Base-by-base conservation (phyloP, 37 sponge, comb jelly and placozoan species). In the Oopsacas minuta region DNA sequence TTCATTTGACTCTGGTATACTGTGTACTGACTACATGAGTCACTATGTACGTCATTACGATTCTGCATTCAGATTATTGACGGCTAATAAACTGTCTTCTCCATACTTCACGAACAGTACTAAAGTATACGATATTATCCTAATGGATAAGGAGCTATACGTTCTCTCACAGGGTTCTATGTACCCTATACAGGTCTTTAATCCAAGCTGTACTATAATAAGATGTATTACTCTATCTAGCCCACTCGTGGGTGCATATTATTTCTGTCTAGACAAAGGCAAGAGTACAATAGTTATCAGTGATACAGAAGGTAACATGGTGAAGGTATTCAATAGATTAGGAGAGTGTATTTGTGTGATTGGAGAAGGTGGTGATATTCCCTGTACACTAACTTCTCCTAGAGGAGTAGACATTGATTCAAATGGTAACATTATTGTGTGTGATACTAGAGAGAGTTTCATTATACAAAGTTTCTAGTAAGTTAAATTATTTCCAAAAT, bases 11-110 rank as follows among this genome's bases (percentile, higher is more conserved):
- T 25, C 28, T n/a, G 75, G 75, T 34, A 61, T 61, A 32, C 75
- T 61, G 1, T 61, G 75, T 34, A 61, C 75, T 25, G 75, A 61
- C 75, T 61, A 61, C 22, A 12, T 61, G 75, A 61, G 75, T 61
- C 75, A 61, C 22, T 61, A 61, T n/a, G 75, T 61, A 34, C 75
- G 75, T 61, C 75, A 61, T 61, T 61, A 61, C 75, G 75, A 61
- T n/a, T 61, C 75, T 25, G 75, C 75, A 61, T 12, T 61, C 75
- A 61, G 75, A n/a, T 5, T 61, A n/a, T 5, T 61, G 28, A 25
- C 7, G 7, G 22, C 75, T 10, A 61, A 61, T 34, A 61, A 61
- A 34, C 75, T 61, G 75, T 10, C 30, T 10, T 61, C 75, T 61
- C 75, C 75, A 12, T 61, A 61, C 28, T 61, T 61, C 75, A 61